phyloP scores from a whole-genome alignment of 2,888 invertebrate species.

The Danaus chrysippus region DNA sequence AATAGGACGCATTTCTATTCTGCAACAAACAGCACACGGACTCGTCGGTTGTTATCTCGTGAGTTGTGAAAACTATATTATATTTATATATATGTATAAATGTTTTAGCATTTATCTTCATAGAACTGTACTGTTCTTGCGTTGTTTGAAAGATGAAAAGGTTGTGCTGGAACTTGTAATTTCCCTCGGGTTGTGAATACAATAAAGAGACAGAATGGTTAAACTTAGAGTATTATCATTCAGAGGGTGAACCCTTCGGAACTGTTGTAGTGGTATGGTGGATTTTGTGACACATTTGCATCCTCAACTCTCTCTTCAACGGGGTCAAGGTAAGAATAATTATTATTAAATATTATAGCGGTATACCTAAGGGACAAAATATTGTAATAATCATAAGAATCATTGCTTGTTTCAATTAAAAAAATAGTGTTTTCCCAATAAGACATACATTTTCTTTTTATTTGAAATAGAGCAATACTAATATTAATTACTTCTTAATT shows the following conservation, averaged over 20 bases:
- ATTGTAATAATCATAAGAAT: too few species aligned
- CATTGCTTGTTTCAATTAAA: too few species aligned
- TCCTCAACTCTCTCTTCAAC: conserved; percentile 22
- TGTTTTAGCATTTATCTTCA: conserved; percentile 50
- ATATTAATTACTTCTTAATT: too few species aligned
- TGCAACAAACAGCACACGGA: conserved; percentile 37
- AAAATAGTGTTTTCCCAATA: too few species aligned
- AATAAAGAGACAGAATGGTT: conserved; percentile 57
- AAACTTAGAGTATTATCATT: conserved; percentile 57
- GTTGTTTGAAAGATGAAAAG: conserved; percentile 40
- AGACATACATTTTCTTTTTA: too few species aligned
- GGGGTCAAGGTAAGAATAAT: conserved; percentile 25
- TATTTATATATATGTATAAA: conserved; percentile 57
- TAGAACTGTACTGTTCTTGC: conserved; percentile 46
- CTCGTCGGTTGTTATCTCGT: conserved; percentile 65
- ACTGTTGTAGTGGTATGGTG: conserved; percentile 48
- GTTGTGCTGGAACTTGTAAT: conserved; percentile 55
- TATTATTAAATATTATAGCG: background rate
- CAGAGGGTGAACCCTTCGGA: conserved; percentile 47
- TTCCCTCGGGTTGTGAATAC: conserved; percentile 73
- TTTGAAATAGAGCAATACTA: too few species aligned
- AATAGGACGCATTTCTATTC: conserved; percentile 36
- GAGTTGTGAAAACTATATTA: conserved; percentile 65
- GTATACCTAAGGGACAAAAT: too few species aligned
- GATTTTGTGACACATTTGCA: conserved; percentile 46